Base-by-base conservation (phyloP, 2,888 invertebrate species). In the Tanypteryx hageni region DNA sequence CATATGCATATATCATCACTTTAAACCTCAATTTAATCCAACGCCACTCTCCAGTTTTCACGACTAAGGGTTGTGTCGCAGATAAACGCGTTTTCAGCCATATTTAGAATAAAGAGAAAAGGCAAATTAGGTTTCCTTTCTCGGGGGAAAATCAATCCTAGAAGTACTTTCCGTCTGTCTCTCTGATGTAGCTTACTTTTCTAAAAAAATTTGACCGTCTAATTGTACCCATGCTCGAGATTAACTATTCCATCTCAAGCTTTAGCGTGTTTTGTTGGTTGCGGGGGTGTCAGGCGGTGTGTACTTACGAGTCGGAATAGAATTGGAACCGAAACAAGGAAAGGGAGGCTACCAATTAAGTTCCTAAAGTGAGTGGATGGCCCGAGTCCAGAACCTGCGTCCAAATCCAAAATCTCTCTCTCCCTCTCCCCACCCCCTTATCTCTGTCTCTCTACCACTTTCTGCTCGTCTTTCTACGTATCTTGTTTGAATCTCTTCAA, bases 341-440 rank as follows among this genome's bases (percentile, higher is more conserved):
- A 89, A 64, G 89, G 89, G 89, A 89, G 89, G 89, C 44, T 89
- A 61, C 89, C 89, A 89, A 89, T 89, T 89, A 89, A 89, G 89
- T 68, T 83, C 64, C 64, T n/a, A 89, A 89, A 89, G 61, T 89
- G 89, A 89, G 68, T 89, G 89, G 89, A 89, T 89, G 89, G 89
- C 89, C 44, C 68, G 10, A 61, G 56, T 89, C 89, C 89, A 89
- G 89, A 89, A 44, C 64, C 89, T 61, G 64, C 64, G 18, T 89
- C 89, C 89, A 64, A 64, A 61, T 89, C 89, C 64, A 16, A 14
- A 89, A 16, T 59, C 27, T 31, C 16, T 18, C 22, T 58, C 58
- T 44, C 31, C 5, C 58, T 86, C 58, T 27, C n/a, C 82, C 82
- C 44, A 76, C 0, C 31, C 31, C 31, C 2, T 44, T 44, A 1